phyloP scores from a whole-genome alignment of 2,888 invertebrate genomes.

The Andrena bucephala region DNA sequence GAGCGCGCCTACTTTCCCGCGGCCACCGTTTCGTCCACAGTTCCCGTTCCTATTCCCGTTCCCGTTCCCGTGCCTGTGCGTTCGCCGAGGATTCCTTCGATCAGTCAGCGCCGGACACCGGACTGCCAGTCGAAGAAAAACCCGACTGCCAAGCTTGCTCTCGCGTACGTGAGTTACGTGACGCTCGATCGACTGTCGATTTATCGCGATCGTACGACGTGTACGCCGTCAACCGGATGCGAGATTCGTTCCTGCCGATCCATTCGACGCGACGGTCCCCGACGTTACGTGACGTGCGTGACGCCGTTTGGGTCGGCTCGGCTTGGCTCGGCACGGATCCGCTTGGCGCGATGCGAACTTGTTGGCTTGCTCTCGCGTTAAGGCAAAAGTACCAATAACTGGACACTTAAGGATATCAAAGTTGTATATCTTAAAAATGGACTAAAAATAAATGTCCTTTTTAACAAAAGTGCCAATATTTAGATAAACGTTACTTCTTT shows the following conservation, averaged over 20 bases:
- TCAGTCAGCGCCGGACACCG: conserved; percentile 70
- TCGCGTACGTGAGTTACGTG: conserved; percentile 82
- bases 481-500: too few relatives aligned
- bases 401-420: too few relatives aligned
- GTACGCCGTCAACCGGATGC: conserved; percentile 73
- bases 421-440: too few relatives aligned
- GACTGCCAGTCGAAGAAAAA: conserved; percentile 74
- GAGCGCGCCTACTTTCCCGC: conserved; percentile 76
- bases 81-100: conserved; percentile 72
- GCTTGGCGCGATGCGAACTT: neutral
- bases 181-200: conserved; percentile 78
- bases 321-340: too few relatives aligned
- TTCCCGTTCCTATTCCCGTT: conserved; percentile 42
- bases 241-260: conserved; percentile 66
- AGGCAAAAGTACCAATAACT: neutral
- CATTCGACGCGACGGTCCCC: conserved; percentile 39
- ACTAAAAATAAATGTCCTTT: too few relatives aligned
- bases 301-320: neutral
- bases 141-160: conserved; percentile 71
- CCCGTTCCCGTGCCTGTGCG: conserved; percentile 37
- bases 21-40: conserved; percentile 42
- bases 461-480: too few relatives aligned
- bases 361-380: neutral
- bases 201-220: conserved; percentile 76
- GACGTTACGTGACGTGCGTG: conserved; percentile 60